phyloP scores from a whole-genome alignment of 2,113 vertebrate genomes.

The Furnarius figulus region DNA sequence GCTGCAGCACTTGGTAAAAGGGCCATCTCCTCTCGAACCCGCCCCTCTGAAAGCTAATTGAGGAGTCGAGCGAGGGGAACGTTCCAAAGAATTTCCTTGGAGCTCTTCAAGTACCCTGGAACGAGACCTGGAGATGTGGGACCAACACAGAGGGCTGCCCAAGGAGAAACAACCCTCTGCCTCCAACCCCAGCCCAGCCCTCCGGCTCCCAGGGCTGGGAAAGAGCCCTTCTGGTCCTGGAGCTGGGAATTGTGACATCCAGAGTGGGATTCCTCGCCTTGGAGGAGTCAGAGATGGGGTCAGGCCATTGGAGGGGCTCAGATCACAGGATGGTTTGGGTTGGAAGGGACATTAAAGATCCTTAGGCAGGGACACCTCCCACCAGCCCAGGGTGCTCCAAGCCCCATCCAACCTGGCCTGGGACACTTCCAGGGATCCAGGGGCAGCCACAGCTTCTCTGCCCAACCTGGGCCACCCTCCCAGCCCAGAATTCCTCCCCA shows the following conservation, averaged over 20 bases:
- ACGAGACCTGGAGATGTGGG: conserved; percentile 19
- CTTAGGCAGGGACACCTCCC: background rate
- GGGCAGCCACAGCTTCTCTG: background rate
- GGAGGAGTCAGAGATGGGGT: background rate
- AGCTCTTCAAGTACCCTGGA: background rate
- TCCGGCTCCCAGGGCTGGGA: background rate
- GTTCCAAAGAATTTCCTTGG: conserved; percentile 47
- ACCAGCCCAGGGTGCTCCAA: background rate
- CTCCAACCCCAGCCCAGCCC: background rate
- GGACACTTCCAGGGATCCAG: background rate
- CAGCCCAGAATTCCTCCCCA: background rate
- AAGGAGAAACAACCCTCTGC: background rate
- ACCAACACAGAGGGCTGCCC: background rate
- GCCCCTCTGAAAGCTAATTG: conserved; percentile 57
- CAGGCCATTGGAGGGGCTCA: rapidly evolving
- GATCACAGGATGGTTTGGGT: background rate
- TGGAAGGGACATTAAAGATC: background rate
- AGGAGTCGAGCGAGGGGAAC: conserved; percentile 29
- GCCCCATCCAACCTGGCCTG: background rate
- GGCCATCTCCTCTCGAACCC: conserved; percentile 39
- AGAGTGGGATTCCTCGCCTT: background rate
- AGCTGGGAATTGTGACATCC: rapidly evolving
- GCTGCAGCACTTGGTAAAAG: conserved; percentile 72
- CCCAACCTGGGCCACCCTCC: background rate
- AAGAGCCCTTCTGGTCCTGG: background rate